Base-by-base conservation (phyloP, 2,888 invertebrate genomes). In the Isotomurus palustris region DNA sequence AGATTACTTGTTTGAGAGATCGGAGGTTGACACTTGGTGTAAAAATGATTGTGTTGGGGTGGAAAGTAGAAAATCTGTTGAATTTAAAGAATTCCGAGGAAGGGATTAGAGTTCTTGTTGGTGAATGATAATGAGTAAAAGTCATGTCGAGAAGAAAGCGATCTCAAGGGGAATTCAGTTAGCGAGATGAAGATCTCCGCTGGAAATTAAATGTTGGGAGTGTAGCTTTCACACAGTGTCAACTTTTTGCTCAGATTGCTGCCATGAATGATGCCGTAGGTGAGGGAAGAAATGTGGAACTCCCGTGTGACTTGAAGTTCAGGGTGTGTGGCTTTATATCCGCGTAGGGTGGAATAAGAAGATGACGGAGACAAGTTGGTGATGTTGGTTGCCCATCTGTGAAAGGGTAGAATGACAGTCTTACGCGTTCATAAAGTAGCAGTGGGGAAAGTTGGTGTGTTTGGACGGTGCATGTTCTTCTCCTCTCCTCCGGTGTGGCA, bases 61-160 rank as follows among this genome's bases (percentile, higher is more conserved):
- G n/a, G n/a, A n/a, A n/a, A n/a, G n/a, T n/a, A n/a, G n/a, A n/a
- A n/a, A n/a, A n/a, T n/a, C n/a, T n/a, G n/a, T n/a, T n/a, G n/a
- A n/a, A n/a, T n/a, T n/a, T n/a, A n/a, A n/a, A n/a, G n/a, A n/a
- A n/a, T n/a, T n/a, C n/a, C n/a, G n/a, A n/a, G n/a, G n/a, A n/a
- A n/a, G n/a, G n/a, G n/a, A n/a, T n/a, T n/a, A n/a, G 43, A 45
- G 25, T 21, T 21, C 49, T 35, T 35, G 55, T 24, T 40, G 53
- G 52, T 44, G 53, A 56, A 58, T 58, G 58, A 53, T 58, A 58
- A 58, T 58, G 58, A 58, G 53, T 36, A 58, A 58, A 58, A 58
- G 58, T 53, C 48, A 53, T 29, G 49, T n/a, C 6, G 48, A 48
- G 45, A 36, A 48, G 50, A 14, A 21, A 3, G 38, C 24, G 24